phyloP scores from a whole-genome alignment of 2,113 vertebrate genomes.

The Pelecanus crispus region DNA sequence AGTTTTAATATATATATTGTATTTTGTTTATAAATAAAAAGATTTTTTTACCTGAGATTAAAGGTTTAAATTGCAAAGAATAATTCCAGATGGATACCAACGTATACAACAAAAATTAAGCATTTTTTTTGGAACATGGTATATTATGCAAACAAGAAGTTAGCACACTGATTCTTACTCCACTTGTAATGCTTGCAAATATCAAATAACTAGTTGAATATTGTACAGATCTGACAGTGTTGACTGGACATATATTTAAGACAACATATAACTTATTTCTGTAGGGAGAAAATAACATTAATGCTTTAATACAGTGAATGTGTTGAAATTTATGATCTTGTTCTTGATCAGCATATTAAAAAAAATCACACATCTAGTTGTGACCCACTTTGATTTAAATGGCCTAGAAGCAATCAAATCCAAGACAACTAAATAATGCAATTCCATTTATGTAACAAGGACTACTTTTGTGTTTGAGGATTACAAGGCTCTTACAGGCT shows the following conservation, averaged over 20 bases:
- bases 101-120: neutral
- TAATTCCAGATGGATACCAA: slow-evolving; percentile 73
- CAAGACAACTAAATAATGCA: neutral
- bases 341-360: neutral
- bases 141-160: neutral
- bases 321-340: neutral
- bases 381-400: neutral
- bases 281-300: neutral
- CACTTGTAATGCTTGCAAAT: neutral
- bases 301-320: neutral
- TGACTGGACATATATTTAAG: neutral
- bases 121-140: neutral
- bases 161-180: neutral
- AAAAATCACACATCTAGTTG: neutral
- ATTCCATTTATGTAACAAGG: neutral
- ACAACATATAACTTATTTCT: neutral
- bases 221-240: neutral
- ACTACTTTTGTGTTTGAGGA: neutral
- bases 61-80: slow-evolving; percentile 43
- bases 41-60: slow-evolving; percentile 75
- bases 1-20: neutral
- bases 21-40: slow-evolving; percentile 15
- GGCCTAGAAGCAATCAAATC: neutral
- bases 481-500: neutral
- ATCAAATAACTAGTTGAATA: neutral